These are phyloP conservation scores for Dryobota labecula DNA, from an alignment of 2,888 invertebrate genomes.

Conservation along the genomic window DNA sequence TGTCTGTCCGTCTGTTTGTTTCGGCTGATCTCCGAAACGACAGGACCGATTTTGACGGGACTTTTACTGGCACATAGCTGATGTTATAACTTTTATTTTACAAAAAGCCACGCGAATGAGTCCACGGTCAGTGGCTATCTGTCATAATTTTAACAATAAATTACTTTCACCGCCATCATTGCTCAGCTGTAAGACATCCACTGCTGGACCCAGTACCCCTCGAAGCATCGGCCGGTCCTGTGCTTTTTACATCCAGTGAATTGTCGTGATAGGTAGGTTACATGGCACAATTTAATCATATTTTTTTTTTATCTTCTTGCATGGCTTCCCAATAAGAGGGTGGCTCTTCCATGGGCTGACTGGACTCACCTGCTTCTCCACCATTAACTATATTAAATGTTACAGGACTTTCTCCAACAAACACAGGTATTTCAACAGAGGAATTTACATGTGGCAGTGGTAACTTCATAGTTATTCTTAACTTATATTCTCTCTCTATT, in stretches of 20 bases:
- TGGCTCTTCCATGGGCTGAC: not conserved
- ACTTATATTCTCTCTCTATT: slow-evolving; percentile 41
- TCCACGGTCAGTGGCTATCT: too few relatives aligned
- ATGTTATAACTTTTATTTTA: too few relatives aligned
- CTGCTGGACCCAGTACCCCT: not conserved
- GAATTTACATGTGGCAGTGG: slow-evolving; percentile 53
- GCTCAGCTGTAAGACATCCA: too few relatives aligned
- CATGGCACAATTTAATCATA: not conserved
- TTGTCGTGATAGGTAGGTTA: not conserved
- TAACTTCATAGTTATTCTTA: slow-evolving; percentile 46
- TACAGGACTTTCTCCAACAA: slow-evolving; percentile 39
- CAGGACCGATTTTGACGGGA: too few relatives aligned
- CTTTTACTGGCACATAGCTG: too few relatives aligned
- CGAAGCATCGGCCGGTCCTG: not conserved
- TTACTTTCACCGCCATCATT: not conserved
- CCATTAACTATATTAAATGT: not conserved
- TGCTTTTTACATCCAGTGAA: not conserved
- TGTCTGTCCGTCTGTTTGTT: too few relatives aligned
- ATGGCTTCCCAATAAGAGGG: slow-evolving; percentile 40
- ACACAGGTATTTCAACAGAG: slow-evolving; percentile 44
- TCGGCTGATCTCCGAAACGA: too few relatives aligned
- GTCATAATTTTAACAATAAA: too few relatives aligned
- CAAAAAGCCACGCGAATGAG: too few relatives aligned
- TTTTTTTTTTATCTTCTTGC: slow-evolving; percentile 24
- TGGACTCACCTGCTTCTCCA: not conserved